Conservation (phyloP, 2,888 invertebrate species). For the Agrotis segetum region DNA sequence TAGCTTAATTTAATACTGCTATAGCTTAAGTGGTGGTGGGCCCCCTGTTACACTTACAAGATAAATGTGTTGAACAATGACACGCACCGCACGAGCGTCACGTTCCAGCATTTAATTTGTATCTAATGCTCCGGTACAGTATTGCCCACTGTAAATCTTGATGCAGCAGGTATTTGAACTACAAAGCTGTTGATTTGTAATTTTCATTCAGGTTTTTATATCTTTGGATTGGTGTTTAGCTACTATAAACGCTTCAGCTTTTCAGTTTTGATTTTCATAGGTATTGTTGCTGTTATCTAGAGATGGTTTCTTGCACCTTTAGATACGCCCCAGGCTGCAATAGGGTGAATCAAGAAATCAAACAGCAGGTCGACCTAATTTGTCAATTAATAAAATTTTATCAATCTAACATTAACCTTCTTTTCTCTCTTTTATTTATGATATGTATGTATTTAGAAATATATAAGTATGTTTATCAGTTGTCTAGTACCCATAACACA, state of each 20-base stretch:
- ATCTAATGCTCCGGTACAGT: slow-evolving; percentile 26
- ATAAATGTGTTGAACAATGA: slow-evolving; percentile 63
- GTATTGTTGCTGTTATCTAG: too few relatives aligned
- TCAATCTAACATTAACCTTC: too few relatives aligned
- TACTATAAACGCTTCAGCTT: not conserved
- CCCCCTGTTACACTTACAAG: slow-evolving; percentile 50
- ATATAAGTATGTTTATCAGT: too few relatives aligned
- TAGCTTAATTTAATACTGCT: too few relatives aligned
- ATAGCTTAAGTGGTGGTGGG: not conserved
- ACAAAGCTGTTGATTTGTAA: not conserved
- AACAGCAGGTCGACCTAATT: too few relatives aligned
- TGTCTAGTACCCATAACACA: too few relatives aligned
- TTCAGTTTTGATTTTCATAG: not conserved
- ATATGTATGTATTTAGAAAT: too few relatives aligned
- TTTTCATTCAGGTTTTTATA: not conserved
- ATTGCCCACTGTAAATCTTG: slow-evolving; percentile 15
- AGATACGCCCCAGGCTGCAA: too few relatives aligned
- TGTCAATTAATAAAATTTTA: too few relatives aligned
- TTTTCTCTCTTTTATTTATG: too few relatives aligned
- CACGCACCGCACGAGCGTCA: slow-evolving; percentile 65
- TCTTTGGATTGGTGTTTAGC: not conserved
- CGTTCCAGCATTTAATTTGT: slow-evolving; percentile 50
- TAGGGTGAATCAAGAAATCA: too few relatives aligned
- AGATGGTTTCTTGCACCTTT: too few relatives aligned
- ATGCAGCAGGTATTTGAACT: slow-evolving; percentile 32